phyloP scores from a whole-genome alignment of 2,888 invertebrate genomes.

The Epistrophella euchroma region DNA sequence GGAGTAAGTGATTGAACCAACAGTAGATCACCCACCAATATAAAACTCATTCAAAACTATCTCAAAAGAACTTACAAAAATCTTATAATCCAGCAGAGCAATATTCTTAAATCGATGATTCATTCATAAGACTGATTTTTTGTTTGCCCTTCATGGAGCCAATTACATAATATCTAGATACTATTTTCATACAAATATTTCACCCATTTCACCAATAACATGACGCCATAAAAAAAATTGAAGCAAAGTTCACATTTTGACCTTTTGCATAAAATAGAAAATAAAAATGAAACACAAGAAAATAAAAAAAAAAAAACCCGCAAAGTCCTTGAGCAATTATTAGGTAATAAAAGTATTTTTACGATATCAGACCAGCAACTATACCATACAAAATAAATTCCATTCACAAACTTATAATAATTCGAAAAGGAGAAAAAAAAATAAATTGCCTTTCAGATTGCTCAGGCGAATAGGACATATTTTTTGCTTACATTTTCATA shows the following conservation, averaged over 20 bases:
- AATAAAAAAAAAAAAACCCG: neutral
- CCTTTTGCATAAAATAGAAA: constrained; percentile 20
- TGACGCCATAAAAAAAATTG: neutral
- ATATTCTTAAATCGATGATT: neutral
- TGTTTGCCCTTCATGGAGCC: constrained; percentile 3
- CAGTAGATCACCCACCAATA: too few species aligned
- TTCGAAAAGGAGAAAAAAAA: neutral
- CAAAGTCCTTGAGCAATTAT: constrained; percentile 55
- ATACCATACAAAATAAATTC: constrained; percentile 35
- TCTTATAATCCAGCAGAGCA: neutral
- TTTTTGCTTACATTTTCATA: neutral
- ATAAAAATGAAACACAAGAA: neutral
- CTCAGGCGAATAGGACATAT: constrained; percentile 12
- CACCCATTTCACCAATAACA: constrained; percentile 7
- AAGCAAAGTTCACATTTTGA: constrained; percentile 16
- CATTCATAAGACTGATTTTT: too few species aligned
- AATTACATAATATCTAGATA: neutral
- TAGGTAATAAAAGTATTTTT: constrained; percentile 59
- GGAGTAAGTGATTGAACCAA: too few species aligned
- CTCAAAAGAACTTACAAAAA: neutral
- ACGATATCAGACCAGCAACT: constrained; percentile 44
- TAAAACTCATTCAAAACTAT: too few species aligned
- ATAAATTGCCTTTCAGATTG: constrained; percentile 19
- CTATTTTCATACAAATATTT: constrained; percentile 13
- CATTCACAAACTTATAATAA: constrained; percentile 51